phyloP scores from a whole-genome alignment of 2,888 invertebrate genomes.

The Pocota personata region DNA sequence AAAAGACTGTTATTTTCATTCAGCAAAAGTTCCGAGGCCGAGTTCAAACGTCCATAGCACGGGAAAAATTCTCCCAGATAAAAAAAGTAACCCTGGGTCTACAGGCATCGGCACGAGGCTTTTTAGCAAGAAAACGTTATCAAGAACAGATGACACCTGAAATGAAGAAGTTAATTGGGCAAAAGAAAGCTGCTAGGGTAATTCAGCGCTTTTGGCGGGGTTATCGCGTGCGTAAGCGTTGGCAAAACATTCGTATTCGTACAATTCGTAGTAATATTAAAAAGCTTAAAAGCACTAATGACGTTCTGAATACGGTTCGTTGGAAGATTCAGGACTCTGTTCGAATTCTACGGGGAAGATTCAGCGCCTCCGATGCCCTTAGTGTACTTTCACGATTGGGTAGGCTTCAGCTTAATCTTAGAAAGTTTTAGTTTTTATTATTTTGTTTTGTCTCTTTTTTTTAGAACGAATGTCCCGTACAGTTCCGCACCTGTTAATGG shows the following conservation, averaged over 20 bases:
- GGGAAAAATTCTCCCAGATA: slow-evolving; percentile 77
- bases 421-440: not conserved
- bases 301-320: slow-evolving; percentile 78
- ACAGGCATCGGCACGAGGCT: slow-evolving; percentile 83
- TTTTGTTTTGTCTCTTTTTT: slow-evolving; percentile 25
- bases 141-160: slow-evolving; percentile 83
- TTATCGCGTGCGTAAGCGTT: slow-evolving; percentile 80
- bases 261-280: slow-evolving; percentile 78
- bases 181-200: slow-evolving; percentile 84
- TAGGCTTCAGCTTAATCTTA: slow-evolving; percentile 70
- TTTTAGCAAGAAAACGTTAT: slow-evolving; percentile 83
- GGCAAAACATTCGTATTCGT: slow-evolving; percentile 76
- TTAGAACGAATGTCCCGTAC: slow-evolving; percentile 81
- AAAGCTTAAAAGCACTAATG: slow-evolving; percentile 76
- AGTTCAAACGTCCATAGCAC: slow-evolving; percentile 80
- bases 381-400: slow-evolving; percentile 79
- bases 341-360: slow-evolving; percentile 79
- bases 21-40: slow-evolving; percentile 83
- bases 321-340: slow-evolving; percentile 79
- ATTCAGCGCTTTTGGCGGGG: slow-evolving; percentile 87
- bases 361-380: slow-evolving; percentile 79
- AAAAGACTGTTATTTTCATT: slow-evolving; percentile 76
- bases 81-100: slow-evolving; percentile 76
- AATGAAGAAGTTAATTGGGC: slow-evolving; percentile 82
- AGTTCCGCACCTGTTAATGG: slow-evolving; percentile 81